Percentiles rank a stretch among this genome's conserved stretches.
Evolutionary conservation across 2,113 vertebrate species (phyloP).

Genomic region (Cathartes aura): DNA sequence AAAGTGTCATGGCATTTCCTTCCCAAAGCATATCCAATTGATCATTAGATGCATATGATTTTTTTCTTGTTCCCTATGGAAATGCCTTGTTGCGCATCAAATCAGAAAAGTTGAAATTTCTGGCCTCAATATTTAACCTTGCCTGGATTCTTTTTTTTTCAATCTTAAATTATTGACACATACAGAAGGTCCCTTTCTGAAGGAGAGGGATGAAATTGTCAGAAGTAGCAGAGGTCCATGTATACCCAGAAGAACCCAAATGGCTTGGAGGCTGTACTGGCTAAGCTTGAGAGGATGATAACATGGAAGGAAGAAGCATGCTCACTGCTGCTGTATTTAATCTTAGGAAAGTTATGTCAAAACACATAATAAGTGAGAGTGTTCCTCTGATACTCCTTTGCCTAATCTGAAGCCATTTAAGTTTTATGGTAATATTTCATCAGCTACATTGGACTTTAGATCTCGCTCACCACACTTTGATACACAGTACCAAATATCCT

Average conservation of each 20-base stretch:
- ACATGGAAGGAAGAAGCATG: neutral
- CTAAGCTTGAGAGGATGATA: neutral
- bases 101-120: neutral
- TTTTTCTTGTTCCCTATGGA: neutral
- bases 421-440: slow-evolving; percentile 1
- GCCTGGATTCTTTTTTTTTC: neutral
- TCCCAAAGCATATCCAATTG: neutral
- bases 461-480: neutral
- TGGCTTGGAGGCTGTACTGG: neutral
- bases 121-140: neutral
- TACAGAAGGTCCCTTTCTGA: neutral
- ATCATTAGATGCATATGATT: neutral
- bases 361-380: neutral
- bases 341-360: neutral
- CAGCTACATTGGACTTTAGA: neutral
- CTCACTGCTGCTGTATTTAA: neutral
- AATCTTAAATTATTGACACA: neutral
- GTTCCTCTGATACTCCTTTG: neutral
- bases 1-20: neutral
- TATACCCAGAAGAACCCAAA: neutral
- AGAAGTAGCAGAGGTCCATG: neutral
- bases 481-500: neutral
- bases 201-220: neutral
- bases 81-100: neutral
- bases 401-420: neutral